A percentile compares a stretch with the other conserved stretches of the same genome.
phyloP scores from a whole-genome alignment of 2,888 invertebrate genomes.

The Eudemis profundana region DNA sequence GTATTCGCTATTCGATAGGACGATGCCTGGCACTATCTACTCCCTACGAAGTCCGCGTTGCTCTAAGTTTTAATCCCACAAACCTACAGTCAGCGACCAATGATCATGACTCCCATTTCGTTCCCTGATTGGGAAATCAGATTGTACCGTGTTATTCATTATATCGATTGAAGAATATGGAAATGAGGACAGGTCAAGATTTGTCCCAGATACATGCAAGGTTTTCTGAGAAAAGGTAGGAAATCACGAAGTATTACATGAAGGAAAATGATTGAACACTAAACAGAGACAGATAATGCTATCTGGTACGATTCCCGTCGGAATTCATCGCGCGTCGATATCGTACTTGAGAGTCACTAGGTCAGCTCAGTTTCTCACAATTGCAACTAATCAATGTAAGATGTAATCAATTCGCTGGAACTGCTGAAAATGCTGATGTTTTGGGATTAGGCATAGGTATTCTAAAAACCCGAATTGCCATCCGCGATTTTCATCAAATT shows the following conservation, averaged over 20 bases:
- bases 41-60: too few relatives aligned
- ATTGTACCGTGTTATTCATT: too few relatives aligned
- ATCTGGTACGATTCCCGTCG: conserved; percentile 38
- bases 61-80: too few relatives aligned
- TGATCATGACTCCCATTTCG: too few relatives aligned
- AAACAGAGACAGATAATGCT: conserved; percentile 34
- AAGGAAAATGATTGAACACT: conserved; percentile 13
- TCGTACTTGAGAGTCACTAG: conserved; percentile 55
- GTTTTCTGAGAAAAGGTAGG: conserved; percentile 12
- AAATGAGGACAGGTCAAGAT: neutral
- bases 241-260: neutral
- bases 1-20: too few relatives aligned
- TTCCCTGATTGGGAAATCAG: too few relatives aligned
- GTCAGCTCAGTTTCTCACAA: conserved; percentile 52
- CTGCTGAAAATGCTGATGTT: conserved; percentile 8
- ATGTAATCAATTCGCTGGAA: neutral
- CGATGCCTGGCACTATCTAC: too few relatives aligned
- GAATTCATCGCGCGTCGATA: conserved; percentile 47
- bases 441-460: neutral
- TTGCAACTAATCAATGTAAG: conserved; percentile 36
- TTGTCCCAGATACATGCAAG: conserved; percentile 5
- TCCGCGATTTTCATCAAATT: too few relatives aligned
- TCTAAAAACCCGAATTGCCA: too few relatives aligned
- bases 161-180: neutral
- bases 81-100: too few relatives aligned